Evolutionary conservation across 1,140 invertebrate genomes (phyloP).

Genomic region (Leptinotarsa lineolata): DNA sequence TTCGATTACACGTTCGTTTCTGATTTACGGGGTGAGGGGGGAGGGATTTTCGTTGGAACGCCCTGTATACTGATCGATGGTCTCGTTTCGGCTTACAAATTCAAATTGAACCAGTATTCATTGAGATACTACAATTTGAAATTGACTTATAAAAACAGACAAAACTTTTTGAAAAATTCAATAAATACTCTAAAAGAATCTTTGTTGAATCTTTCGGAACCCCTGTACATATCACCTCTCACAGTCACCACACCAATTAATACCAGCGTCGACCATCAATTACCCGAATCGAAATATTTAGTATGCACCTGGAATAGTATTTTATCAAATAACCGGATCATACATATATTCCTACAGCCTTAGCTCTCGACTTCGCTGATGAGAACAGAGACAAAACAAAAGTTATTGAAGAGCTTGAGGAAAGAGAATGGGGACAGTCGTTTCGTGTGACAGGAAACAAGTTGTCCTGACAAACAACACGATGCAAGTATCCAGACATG

Average conservation of each 20-base stretch:
- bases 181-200: too few relatives aligned
- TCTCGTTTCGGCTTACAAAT: too few relatives aligned
- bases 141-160: too few relatives aligned
- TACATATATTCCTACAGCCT: neutral
- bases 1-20: too few relatives aligned
- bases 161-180: too few relatives aligned
- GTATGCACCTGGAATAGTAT: neutral
- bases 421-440: conserved; percentile 35
- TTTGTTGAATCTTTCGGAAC: too few relatives aligned
- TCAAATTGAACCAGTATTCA: too few relatives aligned
- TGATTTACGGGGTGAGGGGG: too few relatives aligned
- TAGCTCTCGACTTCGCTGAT: neutral
- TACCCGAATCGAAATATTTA: neutral
- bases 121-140: too few relatives aligned
- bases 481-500: conserved; percentile 41
- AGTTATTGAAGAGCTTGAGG: conserved; percentile 22
- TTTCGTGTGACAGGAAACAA: conserved; percentile 47
- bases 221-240: neutral
- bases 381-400: conserved; percentile 18
- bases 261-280: neutral
- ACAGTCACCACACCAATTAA: neutral
- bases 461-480: conserved; percentile 47
- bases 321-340: conserved; percentile 3
- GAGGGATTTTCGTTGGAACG: too few relatives aligned
- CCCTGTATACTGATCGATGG: too few relatives aligned